phyloP scores from a whole-genome alignment of 2,797 vertebrate species.

The Scarus forsteni region DNA sequence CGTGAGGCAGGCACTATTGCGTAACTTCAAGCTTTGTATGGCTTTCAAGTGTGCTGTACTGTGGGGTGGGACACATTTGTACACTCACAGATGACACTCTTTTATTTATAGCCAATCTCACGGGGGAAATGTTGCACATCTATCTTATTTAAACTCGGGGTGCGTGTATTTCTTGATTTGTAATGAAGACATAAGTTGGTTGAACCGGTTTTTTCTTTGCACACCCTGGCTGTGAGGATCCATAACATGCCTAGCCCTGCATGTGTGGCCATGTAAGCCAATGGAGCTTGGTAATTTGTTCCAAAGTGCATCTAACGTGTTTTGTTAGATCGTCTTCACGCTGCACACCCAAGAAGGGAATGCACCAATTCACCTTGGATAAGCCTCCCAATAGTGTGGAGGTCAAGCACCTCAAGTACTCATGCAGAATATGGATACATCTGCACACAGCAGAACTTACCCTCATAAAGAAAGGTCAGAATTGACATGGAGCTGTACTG shows the following conservation, averaged over 20 bases:
- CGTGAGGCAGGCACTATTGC: slow-evolving; percentile 57
- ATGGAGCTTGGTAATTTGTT: slow-evolving; percentile 19
- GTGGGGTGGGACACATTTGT: slow-evolving; percentile 55
- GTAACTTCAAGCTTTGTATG: slow-evolving; percentile 71
- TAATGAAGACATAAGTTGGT: slow-evolving; percentile 34
- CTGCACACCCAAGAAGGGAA: slow-evolving; percentile 39
- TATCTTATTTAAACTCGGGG: neutral
- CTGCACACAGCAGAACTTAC: neutral
- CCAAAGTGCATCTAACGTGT: slow-evolving; percentile 27
- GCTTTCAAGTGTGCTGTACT: slow-evolving; percentile 39
- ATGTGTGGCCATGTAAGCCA: slow-evolving; percentile 38
- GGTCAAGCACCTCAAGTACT: slow-evolving; percentile 33
- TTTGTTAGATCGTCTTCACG: slow-evolving; percentile 4
- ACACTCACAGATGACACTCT: slow-evolving; percentile 20
- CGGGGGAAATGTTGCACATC: neutral
- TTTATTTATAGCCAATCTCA: slow-evolving; percentile 20
- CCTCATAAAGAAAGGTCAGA: neutral
- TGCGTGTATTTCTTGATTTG: neutral
- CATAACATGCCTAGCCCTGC: slow-evolving; percentile 43
- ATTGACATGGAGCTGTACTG: neutral
- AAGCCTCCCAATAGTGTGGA: slow-evolving; percentile 11
- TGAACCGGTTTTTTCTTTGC: slow-evolving; percentile 25
- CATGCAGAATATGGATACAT: neutral
- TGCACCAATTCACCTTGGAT: slow-evolving; percentile 37
- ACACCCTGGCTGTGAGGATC: slow-evolving; percentile 25